These are phyloP conservation scores for Bombyx mori DNA, from an alignment of 1,140 invertebrate species.

Conservation along the genomic window ASM3026992v2 NC_085129.1:2226501-2227000, in stretches of 20 bases:
- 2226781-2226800: constrained; percentile 92
- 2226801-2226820: constrained; percentile 56
- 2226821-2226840: constrained; percentile 94
- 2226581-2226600: too few species aligned
- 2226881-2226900: constrained; percentile 86
- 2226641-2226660: too few species aligned
- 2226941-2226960: constrained; percentile 93
- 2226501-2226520: too few species aligned
- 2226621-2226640: too few species aligned
- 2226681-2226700: too few species aligned
- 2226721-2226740: too few species aligned
- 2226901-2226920: constrained; percentile 93
- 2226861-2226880: constrained; percentile 92
- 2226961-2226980: constrained; percentile 98
- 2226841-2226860: constrained; percentile 92
- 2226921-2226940: constrained; percentile 94
- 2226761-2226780: constrained; percentile 73
- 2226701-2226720: too few species aligned
- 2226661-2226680: too few species aligned
- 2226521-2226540: too few species aligned
- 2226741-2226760: not conserved
- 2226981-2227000: constrained; percentile 93
- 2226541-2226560: too few species aligned
- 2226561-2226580: too few species aligned
- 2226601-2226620: too few species aligned